Base-by-base conservation (phyloP, 2,888 invertebrate species). In the Melinaea menophilus region DNA sequence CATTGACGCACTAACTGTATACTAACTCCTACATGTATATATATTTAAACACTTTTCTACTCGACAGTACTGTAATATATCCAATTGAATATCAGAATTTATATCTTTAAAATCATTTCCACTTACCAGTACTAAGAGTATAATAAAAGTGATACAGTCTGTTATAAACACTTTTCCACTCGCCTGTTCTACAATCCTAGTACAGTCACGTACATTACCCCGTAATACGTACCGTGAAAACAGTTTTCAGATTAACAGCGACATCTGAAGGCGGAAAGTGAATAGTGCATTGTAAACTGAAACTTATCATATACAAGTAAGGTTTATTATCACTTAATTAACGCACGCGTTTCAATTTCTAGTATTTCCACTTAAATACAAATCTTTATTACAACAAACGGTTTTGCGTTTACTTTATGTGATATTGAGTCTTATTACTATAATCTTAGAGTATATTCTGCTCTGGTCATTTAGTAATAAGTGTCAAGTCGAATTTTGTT, bases 291-390 rank as follows among this genome's bases (percentile, higher is more conserved):
- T 31, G 51, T 31, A 51, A 51, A 31, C 9, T 51, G 51, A 51
- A 51, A 22, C 51, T 51, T 51, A 31, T 51, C 7, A 9, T 7
- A 11, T 51, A 11, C 3, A 3, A 51, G 5, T 9, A 51, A 51
- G 31, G 51, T 51, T 31, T 31, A 51, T 51, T 31, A 51, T 51
- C 31, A 7, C n/a, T 31, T 31, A 51, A 31, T 31, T 74, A 75
- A 77, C 77, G 77, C 75, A 77, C 71, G 73, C 78, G 83, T 85
- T 85, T 81, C 77, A 80, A 82, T 85, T 85, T 84, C 85, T 83
- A 84, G 79, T 69, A 75, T 81, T 81, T 81, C 79, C 74, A 76
- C 79, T 82, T 82, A 79, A 81, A 82, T 82, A 79, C 78, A 80
- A 83, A 82, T 83, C 77, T 82, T 82, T 79, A 79, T 79, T 75